Evolutionary conservation across 2,113 vertebrate genomes (phyloP).

Genomic region (Scatophagus argus): DNA sequence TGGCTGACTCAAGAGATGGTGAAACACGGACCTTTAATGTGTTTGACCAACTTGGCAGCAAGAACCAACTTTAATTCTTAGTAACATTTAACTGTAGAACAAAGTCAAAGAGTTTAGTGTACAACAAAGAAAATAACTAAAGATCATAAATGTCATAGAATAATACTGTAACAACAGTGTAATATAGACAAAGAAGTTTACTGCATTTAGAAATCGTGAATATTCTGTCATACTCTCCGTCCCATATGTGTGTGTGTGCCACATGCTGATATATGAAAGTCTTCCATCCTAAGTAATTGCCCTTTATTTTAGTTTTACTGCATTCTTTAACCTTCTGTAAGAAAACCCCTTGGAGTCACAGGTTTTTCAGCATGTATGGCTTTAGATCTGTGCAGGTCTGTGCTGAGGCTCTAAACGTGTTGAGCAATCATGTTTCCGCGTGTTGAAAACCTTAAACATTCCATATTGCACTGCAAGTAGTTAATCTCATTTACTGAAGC

Average conservation of each 20-base stretch:
- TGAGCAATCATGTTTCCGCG: slow-evolving; percentile 32
- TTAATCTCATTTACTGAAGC: slow-evolving; percentile 64
- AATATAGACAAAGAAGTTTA: background rate
- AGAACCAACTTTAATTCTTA: background rate
- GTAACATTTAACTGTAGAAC: slow-evolving; percentile 3
- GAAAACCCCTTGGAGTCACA: slow-evolving; percentile 14
- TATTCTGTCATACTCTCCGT: background rate
- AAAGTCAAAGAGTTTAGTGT: background rate
- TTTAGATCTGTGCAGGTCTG: slow-evolving; percentile 25
- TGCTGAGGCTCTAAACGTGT: slow-evolving; percentile 33
- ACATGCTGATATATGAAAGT: background rate
- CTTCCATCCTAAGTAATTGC: background rate
- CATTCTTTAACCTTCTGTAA: background rate
- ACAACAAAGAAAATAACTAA: background rate
- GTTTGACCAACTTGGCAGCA: slow-evolving; percentile 28
- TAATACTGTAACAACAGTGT: background rate
- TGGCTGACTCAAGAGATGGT: background rate
- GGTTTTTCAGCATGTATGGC: background rate
- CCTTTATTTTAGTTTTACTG: background rate
- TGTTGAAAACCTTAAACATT: slow-evolving; percentile 59
- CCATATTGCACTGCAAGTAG: slow-evolving; percentile 39
- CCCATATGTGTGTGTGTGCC: background rate
- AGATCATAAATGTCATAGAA: background rate
- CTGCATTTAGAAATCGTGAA: background rate
- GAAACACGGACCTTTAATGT: slow-evolving; percentile 19